Evolutionary conservation across 2,888 invertebrate species (phyloP).

Genomic region (Rosalia funebris): DNA sequence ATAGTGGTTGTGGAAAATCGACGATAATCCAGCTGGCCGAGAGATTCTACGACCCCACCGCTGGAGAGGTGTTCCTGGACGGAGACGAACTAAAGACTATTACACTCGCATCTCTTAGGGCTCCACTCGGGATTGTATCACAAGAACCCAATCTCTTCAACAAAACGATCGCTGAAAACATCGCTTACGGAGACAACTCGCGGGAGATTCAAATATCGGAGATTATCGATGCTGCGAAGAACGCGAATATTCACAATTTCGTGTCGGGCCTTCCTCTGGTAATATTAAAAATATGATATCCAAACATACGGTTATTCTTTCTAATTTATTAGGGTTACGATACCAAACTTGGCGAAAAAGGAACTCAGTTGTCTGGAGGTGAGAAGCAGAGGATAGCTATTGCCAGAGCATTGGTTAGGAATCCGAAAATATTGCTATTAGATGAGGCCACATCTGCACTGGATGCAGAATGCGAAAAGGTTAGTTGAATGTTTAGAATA

Average conservation of each 20-base stretch:
- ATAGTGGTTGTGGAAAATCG: background rate
- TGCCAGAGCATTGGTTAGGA: slow-evolving; percentile 82
- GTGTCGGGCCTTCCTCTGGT: no score
- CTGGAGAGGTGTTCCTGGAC: background rate
- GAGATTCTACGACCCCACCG: background rate
- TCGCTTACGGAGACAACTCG: background rate
- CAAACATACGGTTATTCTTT: no score
- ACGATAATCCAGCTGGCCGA: background rate
- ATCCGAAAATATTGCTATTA: slow-evolving; percentile 74
- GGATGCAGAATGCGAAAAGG: slow-evolving; percentile 56
- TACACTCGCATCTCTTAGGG: background rate
- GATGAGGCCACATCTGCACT: background rate
- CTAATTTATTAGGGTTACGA: background rate
- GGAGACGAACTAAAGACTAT: background rate
- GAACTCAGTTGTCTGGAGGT: slow-evolving; percentile 81
- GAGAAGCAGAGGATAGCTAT: slow-evolving; percentile 84
- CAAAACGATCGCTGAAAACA: background rate
- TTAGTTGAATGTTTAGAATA: no score
- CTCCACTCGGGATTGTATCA: background rate
- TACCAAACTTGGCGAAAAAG: slow-evolving; percentile 71
- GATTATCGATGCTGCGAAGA: no score
- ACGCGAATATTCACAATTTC: background rate
- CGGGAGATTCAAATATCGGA: no score
- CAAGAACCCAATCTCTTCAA: background rate
- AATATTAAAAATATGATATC: no score